These are phyloP conservation scores for Trichogramma dendrolimi DNA, from an alignment of 2,888 invertebrate species.

Conservation along the genomic window DNA sequence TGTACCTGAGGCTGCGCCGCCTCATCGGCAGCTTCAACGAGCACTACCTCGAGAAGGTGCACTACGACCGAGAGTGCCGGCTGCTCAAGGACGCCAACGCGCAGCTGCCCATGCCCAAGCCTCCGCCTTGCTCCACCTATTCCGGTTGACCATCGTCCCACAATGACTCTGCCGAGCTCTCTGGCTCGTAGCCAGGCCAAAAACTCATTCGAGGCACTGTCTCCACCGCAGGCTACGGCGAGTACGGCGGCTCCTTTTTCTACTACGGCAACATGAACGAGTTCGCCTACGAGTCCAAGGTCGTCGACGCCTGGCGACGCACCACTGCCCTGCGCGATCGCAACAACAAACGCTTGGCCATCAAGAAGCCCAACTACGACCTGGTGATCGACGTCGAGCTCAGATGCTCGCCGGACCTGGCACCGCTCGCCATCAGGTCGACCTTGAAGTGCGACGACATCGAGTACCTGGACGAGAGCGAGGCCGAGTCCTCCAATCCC, in stretches of 20 bases:
- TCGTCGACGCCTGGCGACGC: conserved; percentile 19
- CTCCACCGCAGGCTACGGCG: conserved; percentile 38
- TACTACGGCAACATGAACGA: conserved; percentile 50
- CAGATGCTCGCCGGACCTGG: conserved; percentile 46
- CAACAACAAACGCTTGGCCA: not conserved
- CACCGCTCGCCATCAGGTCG: conserved; percentile 41
- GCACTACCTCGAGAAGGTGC: conserved; percentile 40
- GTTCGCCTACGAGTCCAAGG: conserved; percentile 43
- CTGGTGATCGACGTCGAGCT: conserved; percentile 42
- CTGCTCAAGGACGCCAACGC: not conserved
- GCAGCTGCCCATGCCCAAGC: conserved; percentile 29
- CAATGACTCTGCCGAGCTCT: too few relatives aligned
- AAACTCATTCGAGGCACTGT: not conserved
- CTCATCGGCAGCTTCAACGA: conserved; percentile 46
- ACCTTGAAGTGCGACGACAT: conserved; percentile 39
- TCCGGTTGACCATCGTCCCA: conserved; percentile 32
- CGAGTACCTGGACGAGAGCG: conserved; percentile 29
- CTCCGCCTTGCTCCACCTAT: conserved; percentile 43
- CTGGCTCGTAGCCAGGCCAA: too few relatives aligned
- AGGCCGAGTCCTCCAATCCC: conserved; percentile 23
- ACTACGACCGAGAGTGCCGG: conserved; percentile 39
- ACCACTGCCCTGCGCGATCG: conserved; percentile 22
- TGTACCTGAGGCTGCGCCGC: conserved; percentile 47
- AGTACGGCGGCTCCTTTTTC: conserved; percentile 45
- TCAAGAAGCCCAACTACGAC: conserved; percentile 34